Evolutionary conservation across 2,797 vertebrate genomes (phyloP), one percentile per base, ranked within the genome.

Genomic region (Lithobates pipiens): DNA sequence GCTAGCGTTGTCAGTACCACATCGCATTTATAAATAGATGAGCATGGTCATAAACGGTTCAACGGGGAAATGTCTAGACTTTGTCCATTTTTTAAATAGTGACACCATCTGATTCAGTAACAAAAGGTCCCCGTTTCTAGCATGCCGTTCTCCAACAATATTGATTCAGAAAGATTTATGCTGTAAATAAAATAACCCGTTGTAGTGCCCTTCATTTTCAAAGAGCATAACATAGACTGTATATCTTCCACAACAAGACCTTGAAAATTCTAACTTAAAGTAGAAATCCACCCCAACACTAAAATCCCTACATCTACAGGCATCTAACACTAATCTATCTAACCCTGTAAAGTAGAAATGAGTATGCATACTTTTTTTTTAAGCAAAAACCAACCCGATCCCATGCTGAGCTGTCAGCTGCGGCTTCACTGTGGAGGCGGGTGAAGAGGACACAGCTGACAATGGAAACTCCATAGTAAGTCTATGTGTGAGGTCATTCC

Each of bases 21-120:
- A 84, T 61, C 50, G 57, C 39, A 77, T 27, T 57, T 29, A 61
- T 75, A 80, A 79, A 67, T 71, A 71, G 71, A 75, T 76, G 71
- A 86, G 50, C 7, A 63, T 71, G 65, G 84, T 10, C 65, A 81
- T 77, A 72, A 81, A 71, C 44, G 71, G 63, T 46, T 76, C 8
- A 80, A 71, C 63, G 44, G 32, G 63, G 13, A 57, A 85, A 32
- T 46, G 78, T 86, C 84, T 86, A 86, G 84, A 86, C 78, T 63
- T 46, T 85, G 46, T 70, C 44, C 36, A 86, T 10, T 69, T 79
- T 79, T 74, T 82, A 46, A 54, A 57, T 65, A 39, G 73, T 81
- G 65, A 63, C 63, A 76, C 78, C 25, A 86, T 70, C 65, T 46
- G 34, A 71, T 76, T 76, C 78, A 81, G 76, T 75, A 80, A 76